These are phyloP conservation scores for Mus pahari DNA, from an alignment of 2,113 vertebrate genomes.

Conservation along the genomic window DNA sequence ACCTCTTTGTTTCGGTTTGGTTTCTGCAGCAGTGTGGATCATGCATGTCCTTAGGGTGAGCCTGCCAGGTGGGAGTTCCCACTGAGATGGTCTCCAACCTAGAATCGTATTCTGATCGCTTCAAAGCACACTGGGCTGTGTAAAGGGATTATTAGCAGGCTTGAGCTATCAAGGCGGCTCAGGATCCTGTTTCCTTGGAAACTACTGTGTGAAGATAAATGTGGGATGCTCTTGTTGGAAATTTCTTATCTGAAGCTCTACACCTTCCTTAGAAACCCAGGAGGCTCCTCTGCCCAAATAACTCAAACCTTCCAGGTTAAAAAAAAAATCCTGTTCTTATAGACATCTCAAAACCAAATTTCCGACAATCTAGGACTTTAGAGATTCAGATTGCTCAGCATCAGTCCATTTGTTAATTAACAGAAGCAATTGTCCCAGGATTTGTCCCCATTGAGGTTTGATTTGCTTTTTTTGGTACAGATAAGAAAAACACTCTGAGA, in stretches of 20 bases:
- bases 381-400: conserved; percentile 41
- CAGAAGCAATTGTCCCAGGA: conserved; percentile 18
- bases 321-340: conserved; percentile 18
- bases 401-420: conserved; percentile 35
- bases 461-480: conserved; percentile 51
- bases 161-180: conserved; percentile 48
- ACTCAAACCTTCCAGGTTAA: conserved; percentile 41
- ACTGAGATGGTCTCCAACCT: neutral
- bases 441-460: neutral
- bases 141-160: conserved; percentile 69
- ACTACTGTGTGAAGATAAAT: conserved; percentile 66
- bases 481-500: conserved; percentile 39
- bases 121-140: conserved; percentile 42
- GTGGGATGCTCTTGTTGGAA: conserved; percentile 68
- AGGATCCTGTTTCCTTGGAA: conserved; percentile 78
- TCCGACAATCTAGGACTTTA: conserved; percentile 50
- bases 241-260: conserved; percentile 70
- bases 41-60: neutral
- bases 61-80: neutral
- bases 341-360: conserved; percentile 32
- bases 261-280: conserved; percentile 67
- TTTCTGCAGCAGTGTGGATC: neutral
- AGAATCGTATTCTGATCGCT: conserved; percentile 4
- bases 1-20: neutral
- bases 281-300: conserved; percentile 56